Conservation (phyloP, 1,140 invertebrate genomes). For the Venturia canescens region DNA sequence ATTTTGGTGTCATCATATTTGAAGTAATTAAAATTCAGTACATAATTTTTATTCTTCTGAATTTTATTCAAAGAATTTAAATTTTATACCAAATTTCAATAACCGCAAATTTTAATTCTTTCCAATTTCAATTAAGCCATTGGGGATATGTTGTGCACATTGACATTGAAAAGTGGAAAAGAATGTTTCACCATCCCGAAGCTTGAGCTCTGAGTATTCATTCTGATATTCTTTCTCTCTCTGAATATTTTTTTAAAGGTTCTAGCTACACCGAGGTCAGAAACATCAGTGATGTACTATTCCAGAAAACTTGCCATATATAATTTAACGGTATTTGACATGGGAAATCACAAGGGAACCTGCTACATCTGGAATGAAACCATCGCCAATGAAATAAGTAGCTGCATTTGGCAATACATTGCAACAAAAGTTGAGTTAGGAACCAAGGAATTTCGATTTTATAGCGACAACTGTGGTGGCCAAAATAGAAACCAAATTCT, state of each 20-base stretch:
- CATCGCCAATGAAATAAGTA: conserved; percentile 72
- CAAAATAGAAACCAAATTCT: conserved; percentile 68
- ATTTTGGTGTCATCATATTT: too few relatives aligned
- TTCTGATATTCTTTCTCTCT: background rate
- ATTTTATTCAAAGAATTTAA: too few relatives aligned
- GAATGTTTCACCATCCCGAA: too few relatives aligned
- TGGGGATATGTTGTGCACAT: background rate
- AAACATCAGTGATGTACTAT: conserved; percentile 63
- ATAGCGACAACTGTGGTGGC: too few relatives aligned
- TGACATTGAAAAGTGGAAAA: too few relatives aligned
- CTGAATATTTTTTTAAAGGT: conserved; percentile 5
- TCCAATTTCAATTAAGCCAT: too few relatives aligned
- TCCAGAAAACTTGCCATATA: conserved; percentile 71
- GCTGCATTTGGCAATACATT: conserved; percentile 66
- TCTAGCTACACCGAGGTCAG: conserved; percentile 49
- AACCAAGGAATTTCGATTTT: conserved; percentile 45
- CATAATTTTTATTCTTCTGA: too few relatives aligned
- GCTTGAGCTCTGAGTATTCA: too few relatives aligned
- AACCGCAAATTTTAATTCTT: too few relatives aligned
- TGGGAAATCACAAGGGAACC: conserved; percentile 57
- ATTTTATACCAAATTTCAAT: too few relatives aligned
- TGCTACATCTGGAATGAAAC: conserved; percentile 75
- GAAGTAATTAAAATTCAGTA: too few relatives aligned
- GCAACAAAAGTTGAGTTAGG: conserved; percentile 33
- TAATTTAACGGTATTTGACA: conserved; percentile 74